Evolutionary conservation across 2,797 vertebrate genomes (phyloP).

Genomic region (Ctenochaetus hawaiiensis): DNA sequence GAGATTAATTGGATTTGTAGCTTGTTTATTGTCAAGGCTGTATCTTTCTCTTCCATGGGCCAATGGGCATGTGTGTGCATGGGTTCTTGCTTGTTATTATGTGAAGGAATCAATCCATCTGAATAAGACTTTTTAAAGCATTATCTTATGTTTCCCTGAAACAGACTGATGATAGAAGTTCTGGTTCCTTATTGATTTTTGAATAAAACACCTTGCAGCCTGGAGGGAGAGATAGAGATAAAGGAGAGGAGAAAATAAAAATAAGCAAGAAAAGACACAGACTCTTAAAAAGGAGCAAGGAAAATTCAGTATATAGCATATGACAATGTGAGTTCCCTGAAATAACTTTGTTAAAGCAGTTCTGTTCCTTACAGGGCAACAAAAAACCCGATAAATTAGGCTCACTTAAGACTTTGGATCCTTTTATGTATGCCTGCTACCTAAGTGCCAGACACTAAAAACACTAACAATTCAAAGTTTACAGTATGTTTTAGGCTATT

Average conservation of each 20-base stretch:
- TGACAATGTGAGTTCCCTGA: background rate
- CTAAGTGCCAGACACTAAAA: background rate
- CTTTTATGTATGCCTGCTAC: slow-evolving; percentile 10
- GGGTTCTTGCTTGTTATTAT: background rate
- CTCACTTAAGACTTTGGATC: no score
- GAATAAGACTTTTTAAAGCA: background rate
- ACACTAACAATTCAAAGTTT: background rate
- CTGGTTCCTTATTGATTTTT: slow-evolving; percentile 25
- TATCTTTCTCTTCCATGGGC: slow-evolving; percentile 9
- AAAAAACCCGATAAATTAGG: no score
- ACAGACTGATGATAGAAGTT: slow-evolving; percentile 4
- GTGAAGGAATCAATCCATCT: background rate
- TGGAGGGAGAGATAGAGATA: background rate
- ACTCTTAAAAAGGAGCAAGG: background rate
- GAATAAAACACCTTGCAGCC: slow-evolving; percentile 6
- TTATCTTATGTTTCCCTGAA: background rate
- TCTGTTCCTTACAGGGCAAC: background rate
- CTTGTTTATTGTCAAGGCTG: background rate
- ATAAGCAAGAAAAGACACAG: background rate
- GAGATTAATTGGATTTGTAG: slow-evolving; percentile 19
- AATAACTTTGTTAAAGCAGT: background rate
- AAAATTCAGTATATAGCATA: background rate
- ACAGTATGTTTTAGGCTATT: slow-evolving; percentile 9
- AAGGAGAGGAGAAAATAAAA: background rate
- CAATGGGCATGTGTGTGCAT: background rate